phyloP scores from a whole-genome alignment of 2,113 vertebrate genomes.

The Meles meles region DNA sequence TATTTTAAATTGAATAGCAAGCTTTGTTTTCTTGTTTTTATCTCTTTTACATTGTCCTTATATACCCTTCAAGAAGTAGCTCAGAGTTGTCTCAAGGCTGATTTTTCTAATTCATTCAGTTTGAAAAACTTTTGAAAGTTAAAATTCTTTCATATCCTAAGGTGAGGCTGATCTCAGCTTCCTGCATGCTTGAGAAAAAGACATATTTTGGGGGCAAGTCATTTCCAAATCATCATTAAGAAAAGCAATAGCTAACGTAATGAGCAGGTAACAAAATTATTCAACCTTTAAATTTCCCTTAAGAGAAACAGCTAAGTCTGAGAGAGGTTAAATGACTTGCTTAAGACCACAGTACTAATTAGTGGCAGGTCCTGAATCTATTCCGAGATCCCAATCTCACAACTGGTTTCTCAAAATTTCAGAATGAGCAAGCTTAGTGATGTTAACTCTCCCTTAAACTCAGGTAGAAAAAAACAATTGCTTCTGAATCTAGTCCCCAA shows the following conservation, averaged over 20 bases:
- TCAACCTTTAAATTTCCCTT: conserved; percentile 25
- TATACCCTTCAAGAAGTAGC: neutral
- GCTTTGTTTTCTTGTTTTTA: neutral
- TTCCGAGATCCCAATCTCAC: neutral
- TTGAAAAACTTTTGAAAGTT: neutral
- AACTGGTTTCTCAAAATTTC: neutral
- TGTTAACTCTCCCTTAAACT: neutral
- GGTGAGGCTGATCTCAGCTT: neutral
- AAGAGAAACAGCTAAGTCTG: conserved; percentile 29
- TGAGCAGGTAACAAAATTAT: conserved; percentile 33
- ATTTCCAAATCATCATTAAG: conserved; percentile 36
- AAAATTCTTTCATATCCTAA: neutral
- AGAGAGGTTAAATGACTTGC: neutral
- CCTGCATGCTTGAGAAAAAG: neutral
- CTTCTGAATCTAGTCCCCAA: neutral
- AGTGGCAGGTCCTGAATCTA: neutral
- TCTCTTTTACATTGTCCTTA: neutral
- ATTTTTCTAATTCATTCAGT: neutral
- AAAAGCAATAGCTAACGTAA: conserved; percentile 39
- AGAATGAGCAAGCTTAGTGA: neutral
- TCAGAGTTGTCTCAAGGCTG: neutral
- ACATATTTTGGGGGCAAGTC: neutral
- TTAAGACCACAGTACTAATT: conserved; percentile 8
- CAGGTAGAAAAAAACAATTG: neutral
- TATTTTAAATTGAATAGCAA: neutral